These are phyloP conservation scores for Caenorhabditis parvicauda DNA, from an alignment of 2,888 invertebrate species.

Conservation along the genomic window DNA sequence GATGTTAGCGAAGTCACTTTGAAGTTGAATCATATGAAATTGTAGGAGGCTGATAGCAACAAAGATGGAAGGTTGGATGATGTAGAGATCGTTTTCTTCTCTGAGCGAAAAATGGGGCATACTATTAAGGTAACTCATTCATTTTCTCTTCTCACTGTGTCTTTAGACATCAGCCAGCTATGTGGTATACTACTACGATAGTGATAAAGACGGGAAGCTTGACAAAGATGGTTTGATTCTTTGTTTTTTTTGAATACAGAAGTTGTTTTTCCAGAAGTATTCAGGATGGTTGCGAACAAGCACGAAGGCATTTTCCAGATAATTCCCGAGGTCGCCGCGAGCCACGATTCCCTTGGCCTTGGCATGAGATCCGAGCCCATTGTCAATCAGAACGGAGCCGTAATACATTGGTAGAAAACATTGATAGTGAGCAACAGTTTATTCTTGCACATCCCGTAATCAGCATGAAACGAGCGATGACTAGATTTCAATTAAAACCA, in stretches of 20 bases:
- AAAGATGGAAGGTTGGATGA: slow-evolving; percentile 11
- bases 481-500: no score
- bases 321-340: slow-evolving; percentile 9
- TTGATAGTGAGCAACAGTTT: no score
- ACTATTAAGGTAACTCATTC: background rate
- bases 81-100: slow-evolving; percentile 14
- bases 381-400: no score
- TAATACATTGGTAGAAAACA: no score
- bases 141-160: background rate
- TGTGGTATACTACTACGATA: slow-evolving; percentile 18
- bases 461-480: no score
- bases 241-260: background rate
- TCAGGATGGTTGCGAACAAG: slow-evolving; percentile 21
- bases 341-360: no score
- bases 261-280: slow-evolving; percentile 15
- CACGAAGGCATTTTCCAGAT: slow-evolving; percentile 11
- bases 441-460: no score
- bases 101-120: slow-evolving; percentile 20
- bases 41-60: background rate
- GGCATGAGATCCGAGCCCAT: no score
- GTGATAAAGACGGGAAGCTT: slow-evolving; percentile 14
- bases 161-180: background rate
- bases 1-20: no score
- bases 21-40: no score
- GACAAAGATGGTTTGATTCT: slow-evolving; percentile 14